A percentile compares a stretch with the other conserved stretches of the same genome.
Conservation (phyloP, 1,140 invertebrate species). For the Pseudomyrmex concolor region DNA sequence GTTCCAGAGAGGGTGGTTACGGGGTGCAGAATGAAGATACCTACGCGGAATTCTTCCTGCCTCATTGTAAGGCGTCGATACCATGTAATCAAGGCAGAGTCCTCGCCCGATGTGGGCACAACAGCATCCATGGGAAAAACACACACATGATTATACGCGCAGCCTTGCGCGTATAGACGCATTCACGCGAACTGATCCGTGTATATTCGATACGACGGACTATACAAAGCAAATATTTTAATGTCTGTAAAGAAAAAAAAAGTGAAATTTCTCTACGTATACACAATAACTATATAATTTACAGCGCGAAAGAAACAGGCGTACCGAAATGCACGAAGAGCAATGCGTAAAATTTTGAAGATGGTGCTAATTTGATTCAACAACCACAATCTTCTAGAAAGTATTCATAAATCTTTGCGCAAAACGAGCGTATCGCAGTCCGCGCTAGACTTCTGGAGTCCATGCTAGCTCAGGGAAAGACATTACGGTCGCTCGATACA, state of each 20-base stretch:
- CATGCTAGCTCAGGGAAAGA: constrained; percentile 19
- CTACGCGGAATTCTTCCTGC: constrained; percentile 70
- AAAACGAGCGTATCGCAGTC: constrained; percentile 6
- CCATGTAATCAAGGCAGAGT: constrained; percentile 79
- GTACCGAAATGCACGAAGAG: not conserved
- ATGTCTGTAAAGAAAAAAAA: not conserved
- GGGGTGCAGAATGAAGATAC: constrained; percentile 53
- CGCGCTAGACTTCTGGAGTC: constrained; percentile 7
- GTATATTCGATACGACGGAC: not conserved
- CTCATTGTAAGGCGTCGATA: constrained; percentile 80
- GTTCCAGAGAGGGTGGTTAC: constrained; percentile 66
- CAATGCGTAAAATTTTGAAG: constrained; percentile 2
- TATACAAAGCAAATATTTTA: constrained; percentile 22
- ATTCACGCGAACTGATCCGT: constrained; percentile 24
- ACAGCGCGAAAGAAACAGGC: not conserved
- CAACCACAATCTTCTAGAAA: constrained; percentile 14
- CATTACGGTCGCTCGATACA: constrained; percentile 65
- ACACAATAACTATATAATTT: not conserved
- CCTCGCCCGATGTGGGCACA: constrained; percentile 33
- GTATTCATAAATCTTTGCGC: constrained; percentile 41
- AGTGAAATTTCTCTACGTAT: not conserved
- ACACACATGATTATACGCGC: constrained; percentile 80
- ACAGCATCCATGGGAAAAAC: constrained; percentile 79
- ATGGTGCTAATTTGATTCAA: constrained; percentile 28
- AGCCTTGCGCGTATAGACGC: not conserved